A percentile compares a stretch with the other conserved stretches of the same genome.
phyloP scores from a whole-genome alignment of 2,888 invertebrate species.

The Drosophila paracracens region DNA sequence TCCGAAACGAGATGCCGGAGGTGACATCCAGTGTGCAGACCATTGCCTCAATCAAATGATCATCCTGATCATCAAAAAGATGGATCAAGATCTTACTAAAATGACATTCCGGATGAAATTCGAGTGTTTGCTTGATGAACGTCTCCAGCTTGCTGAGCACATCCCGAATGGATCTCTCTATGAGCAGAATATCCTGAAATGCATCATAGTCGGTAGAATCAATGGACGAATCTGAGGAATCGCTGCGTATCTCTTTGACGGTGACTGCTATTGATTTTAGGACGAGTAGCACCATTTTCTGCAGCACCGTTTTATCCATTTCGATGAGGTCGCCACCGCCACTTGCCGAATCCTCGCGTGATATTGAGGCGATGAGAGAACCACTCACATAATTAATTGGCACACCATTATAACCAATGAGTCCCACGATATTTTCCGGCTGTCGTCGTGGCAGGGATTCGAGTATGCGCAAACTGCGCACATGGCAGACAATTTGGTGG shows the following conservation, averaged over 20 bases:
- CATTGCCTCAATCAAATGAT: conserved; percentile 96
- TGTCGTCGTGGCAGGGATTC: conserved; percentile 84
- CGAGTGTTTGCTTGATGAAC: conserved; percentile 92
- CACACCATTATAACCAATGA: conserved; percentile 83
- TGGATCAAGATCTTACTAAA: conserved; percentile 95
- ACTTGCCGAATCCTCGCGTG: conserved; percentile 15
- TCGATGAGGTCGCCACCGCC: conserved; percentile 70
- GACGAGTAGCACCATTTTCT: conserved; percentile 94
- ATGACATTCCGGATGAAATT: conserved; percentile 94
- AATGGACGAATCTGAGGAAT: conserved; percentile 93
- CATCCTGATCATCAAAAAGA: conserved; percentile 95
- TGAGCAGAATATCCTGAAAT: conserved; percentile 95
- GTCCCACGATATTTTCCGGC: conserved; percentile 82
- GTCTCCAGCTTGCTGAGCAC: conserved; percentile 92
- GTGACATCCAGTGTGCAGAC: conserved; percentile 95
- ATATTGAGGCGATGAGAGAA: conserved; percentile 35
- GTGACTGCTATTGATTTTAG: conserved; percentile 95
- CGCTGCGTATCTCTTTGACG: conserved; percentile 94
- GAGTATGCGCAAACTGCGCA: conserved; percentile 91
- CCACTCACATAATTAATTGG: conserved; percentile 73
- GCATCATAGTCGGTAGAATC: conserved; percentile 94
- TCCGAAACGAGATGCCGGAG: conserved; percentile 92
- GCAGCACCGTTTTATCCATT: conserved; percentile 91
- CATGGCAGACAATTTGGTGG: conserved; percentile 93
- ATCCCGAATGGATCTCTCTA: conserved; percentile 93